Evolutionary conservation across 2,888 invertebrate species (phyloP).

Genomic region (Drymonia ruficornis): DNA sequence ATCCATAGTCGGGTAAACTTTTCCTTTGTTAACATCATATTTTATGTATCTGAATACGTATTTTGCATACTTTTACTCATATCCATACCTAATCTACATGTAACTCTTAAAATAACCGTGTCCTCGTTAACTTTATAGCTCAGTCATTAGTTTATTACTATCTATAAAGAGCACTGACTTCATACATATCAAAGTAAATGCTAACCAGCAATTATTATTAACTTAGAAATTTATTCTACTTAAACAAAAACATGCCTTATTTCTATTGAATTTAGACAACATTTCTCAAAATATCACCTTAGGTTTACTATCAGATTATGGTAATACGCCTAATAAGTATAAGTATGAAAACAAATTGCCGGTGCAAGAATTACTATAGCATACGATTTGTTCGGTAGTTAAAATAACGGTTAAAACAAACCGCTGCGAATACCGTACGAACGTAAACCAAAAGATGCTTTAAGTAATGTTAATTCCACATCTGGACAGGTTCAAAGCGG

Average conservation of each 20-base stretch:
- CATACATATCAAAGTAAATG: constrained; percentile 23
- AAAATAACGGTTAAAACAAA: constrained; percentile 70
- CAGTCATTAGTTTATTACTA: constrained; percentile 22
- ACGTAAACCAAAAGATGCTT: constrained; percentile 64
- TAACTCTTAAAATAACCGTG: constrained; percentile 9
- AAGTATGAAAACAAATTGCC: constrained; percentile 31
- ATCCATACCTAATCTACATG: no score
- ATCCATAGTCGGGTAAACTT: no score
- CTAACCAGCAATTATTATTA: neutral
- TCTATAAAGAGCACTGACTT: constrained; percentile 53
- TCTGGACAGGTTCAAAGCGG: constrained; percentile 15
- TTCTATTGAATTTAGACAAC: neutral
- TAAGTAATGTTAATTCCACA: constrained; percentile 53
- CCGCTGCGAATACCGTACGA: constrained; percentile 78
- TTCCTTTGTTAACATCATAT: no score
- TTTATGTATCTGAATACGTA: no score
- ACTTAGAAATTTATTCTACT: no score
- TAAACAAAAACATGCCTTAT: neutral
- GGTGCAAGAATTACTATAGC: constrained; percentile 40
- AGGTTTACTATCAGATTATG: neutral
- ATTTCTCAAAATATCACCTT: neutral
- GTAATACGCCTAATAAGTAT: neutral
- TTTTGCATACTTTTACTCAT: no score
- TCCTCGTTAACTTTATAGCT: constrained; percentile 31
- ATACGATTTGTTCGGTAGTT: constrained; percentile 54